Evolutionary conservation across 2,113 vertebrate genomes (phyloP).

Genomic region (Tragelaphus imberbis): DNA sequence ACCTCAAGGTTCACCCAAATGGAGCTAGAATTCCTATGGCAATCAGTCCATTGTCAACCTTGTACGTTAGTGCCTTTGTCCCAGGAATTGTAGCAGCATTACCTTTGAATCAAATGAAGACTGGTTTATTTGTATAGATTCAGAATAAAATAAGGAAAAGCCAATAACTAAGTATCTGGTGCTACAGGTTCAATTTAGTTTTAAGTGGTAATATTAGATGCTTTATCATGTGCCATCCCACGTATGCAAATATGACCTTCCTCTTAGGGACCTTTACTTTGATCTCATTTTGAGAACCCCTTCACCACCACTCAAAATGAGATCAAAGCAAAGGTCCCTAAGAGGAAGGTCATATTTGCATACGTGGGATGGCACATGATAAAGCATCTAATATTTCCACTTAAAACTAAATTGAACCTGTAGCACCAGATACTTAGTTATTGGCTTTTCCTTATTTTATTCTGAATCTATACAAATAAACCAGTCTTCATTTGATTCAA

Average conservation of each 20-base stretch:
- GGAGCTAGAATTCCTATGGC: conserved; percentile 39
- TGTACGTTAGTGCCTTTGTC: neutral
- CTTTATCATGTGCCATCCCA: conserved; percentile 15
- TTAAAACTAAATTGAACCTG: conserved; percentile 24
- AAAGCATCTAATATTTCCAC: conserved; percentile 1
- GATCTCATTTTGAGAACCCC: no score
- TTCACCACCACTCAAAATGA: no score
- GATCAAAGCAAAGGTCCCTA: conserved; percentile 11
- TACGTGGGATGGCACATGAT: neutral
- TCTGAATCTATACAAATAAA: conserved; percentile 15
- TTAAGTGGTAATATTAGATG: conserved; percentile 1
- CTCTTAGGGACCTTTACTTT: neutral
- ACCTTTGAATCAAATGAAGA: no score
- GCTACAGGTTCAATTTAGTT: conserved; percentile 5
- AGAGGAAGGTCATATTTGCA: neutral
- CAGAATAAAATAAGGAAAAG: neutral
- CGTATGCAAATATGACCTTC: neutral
- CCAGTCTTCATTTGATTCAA: conserved; percentile 20
- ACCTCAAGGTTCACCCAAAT: conserved; percentile 32
- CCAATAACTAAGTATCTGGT: neutral
- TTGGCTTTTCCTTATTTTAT: neutral
- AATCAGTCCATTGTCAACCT: conserved; percentile 19
- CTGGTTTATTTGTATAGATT: neutral
- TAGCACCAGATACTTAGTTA: neutral
- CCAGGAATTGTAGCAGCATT: no score